Base-by-base conservation (phyloP, 2,888 invertebrate species). In the Cheilosia soror region DNA sequence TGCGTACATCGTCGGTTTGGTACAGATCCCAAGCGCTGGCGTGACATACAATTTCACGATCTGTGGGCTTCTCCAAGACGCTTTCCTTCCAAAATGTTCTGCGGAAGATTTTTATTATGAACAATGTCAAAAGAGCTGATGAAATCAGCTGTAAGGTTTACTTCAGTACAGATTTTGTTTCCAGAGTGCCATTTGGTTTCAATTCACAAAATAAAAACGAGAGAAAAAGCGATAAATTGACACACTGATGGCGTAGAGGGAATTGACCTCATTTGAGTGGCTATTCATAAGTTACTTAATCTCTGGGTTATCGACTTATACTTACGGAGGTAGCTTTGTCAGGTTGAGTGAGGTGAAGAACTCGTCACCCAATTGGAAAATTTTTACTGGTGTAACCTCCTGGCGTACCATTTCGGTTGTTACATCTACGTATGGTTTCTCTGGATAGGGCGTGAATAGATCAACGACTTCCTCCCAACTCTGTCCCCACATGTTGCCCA, bases 1-100 rank as follows among this genome's bases (percentile, higher is more conserved):
- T 94, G 91, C 94, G 95, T 89, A 97, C 97, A 91, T 98, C 97
- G 90, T 96, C 94, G 37, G 95, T 94, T 89, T 96, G 95, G 88
- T 94, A 96, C 88, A 98, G 96, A 92, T 98, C 97, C 96, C 97
- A 97, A 40, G 97, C 97, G 0, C 96, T 96, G 0, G 97, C 97
- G 89, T 97, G 97, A 89, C 98, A 98, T 0, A 96, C 94, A 5
- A 97, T 93, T 5, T 96, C 95, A 2, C 94, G 93, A 88, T 95
- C 95, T 0, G 91, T 91, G 0, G 97, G 97, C 87, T 97, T 97
- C 87, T 95, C 95, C 37, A 98, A 93, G 31, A 98, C 95, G 1
- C 97, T 97, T 51, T 95, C 94, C 78, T 96, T 93, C 98, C 98
- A 98, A 91, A 97, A 98, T 40, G 93, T 93, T 78, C 95, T 94